These are phyloP conservation scores for Podocnemis expansa DNA, from an alignment of 2,113 vertebrate species.

Conservation along the genomic window DNA sequence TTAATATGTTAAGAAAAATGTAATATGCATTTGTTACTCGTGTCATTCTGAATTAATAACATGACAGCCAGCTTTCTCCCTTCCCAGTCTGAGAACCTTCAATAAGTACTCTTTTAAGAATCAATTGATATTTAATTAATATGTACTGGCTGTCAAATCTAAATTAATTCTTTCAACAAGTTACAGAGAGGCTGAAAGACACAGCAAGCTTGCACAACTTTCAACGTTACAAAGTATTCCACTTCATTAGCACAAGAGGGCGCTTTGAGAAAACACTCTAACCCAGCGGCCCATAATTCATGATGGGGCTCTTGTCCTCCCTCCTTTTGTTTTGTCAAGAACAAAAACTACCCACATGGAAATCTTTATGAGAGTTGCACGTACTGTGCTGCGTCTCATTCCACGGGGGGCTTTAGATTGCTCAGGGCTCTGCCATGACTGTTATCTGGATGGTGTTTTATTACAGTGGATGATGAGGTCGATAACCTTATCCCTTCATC, in stretches of 20 bases:
- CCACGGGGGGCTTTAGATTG: not conserved
- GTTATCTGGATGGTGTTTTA: not conserved
- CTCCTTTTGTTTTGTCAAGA: conserved; percentile 15
- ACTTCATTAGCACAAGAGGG: conserved; percentile 62
- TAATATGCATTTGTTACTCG: conserved; percentile 59
- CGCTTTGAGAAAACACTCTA: conserved; percentile 65
- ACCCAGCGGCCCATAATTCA: not conserved
- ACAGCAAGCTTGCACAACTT: not conserved
- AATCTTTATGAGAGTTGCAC: conserved; percentile 30
- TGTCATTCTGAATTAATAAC: conserved; percentile 75
- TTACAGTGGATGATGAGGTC: conserved; percentile 42
- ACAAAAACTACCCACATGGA: not conserved
- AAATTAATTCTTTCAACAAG: conserved; percentile 66
- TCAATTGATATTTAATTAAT: conserved; percentile 79
- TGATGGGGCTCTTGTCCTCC: not conserved
- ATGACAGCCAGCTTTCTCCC: conserved; percentile 70
- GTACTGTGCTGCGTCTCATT: conserved; percentile 12
- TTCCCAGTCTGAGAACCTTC: conserved; percentile 69
- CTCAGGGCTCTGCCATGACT: conserved; percentile 14
- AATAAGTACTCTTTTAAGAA: conserved; percentile 77
- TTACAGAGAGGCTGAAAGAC: conserved; percentile 15
- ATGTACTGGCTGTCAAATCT: conserved; percentile 72
- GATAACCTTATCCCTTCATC: not conserved
- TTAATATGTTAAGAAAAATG: conserved; percentile 66
- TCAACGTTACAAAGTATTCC: not conserved